Conservation (phyloP, 2,888 invertebrate species). For the Sipha maydis region DNA sequence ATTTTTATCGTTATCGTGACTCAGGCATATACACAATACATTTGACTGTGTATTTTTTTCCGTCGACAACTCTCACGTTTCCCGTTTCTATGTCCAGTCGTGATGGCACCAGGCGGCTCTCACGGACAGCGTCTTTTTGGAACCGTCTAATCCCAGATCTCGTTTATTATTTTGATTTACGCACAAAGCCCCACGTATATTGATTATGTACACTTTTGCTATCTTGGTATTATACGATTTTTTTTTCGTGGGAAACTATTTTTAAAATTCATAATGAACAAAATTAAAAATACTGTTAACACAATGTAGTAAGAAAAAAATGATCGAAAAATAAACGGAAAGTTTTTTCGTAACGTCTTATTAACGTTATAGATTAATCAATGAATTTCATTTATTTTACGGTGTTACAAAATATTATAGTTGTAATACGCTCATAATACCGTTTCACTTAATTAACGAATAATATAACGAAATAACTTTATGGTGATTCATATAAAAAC, state of each 20-base stretch:
- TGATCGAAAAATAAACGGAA: neutral
- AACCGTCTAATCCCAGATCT: slow-evolving; percentile 37
- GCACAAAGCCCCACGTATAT: slow-evolving; percentile 2
- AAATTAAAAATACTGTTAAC: neutral
- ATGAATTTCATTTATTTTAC: too few species aligned
- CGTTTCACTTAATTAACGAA: too few species aligned
- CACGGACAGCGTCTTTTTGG: slow-evolving; percentile 31
- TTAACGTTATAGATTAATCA: too few species aligned
- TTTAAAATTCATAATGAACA: neutral
- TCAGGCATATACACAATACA: slow-evolving; percentile 10
- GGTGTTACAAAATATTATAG: too few species aligned
- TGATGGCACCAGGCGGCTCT: slow-evolving; percentile 49
- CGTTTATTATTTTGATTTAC: slow-evolving; percentile 42
- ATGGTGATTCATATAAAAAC: too few species aligned
- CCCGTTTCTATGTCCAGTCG: slow-evolving; percentile 31
- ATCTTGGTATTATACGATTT: neutral
- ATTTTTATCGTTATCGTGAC: slow-evolving; percentile 53
- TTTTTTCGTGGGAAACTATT: slow-evolving; percentile 45
- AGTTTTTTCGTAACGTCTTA: neutral
- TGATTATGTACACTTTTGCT: slow-evolving; percentile 13
- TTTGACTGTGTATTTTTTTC: slow-evolving; percentile 28
- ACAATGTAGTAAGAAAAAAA: neutral
- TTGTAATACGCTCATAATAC: too few species aligned
- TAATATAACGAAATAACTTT: too few species aligned
- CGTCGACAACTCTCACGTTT: slow-evolving; percentile 46